Evolutionary conservation across 2,797 vertebrate species (phyloP).

Genomic region (Sphenopsis melanotis): DNA sequence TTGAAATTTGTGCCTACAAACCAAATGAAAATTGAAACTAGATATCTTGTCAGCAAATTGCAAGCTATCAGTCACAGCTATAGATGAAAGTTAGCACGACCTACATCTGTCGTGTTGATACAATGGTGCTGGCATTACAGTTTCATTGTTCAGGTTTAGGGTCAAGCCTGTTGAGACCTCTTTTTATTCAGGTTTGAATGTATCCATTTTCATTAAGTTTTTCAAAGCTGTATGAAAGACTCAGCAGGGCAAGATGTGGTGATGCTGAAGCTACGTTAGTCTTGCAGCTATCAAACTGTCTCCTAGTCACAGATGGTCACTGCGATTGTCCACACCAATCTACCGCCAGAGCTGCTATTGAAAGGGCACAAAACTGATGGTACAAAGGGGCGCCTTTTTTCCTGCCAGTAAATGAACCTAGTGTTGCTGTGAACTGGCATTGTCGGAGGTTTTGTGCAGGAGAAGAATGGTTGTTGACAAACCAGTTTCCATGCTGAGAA

Average conservation of each 20-base stretch:
- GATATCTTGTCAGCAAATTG: not conserved
- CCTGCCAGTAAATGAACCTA: not conserved
- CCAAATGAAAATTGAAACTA: not conserved
- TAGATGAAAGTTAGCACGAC: slow-evolving; percentile 41
- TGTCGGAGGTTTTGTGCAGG: slow-evolving; percentile 3
- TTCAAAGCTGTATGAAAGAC: slow-evolving; percentile 58
- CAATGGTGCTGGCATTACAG: slow-evolving; percentile 2
- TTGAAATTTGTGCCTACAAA: not conserved
- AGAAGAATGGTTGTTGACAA: slow-evolving; percentile 38
- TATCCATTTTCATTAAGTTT: slow-evolving; percentile 66
- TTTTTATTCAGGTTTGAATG: slow-evolving; percentile 54
- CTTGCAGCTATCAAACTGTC: slow-evolving; percentile 11
- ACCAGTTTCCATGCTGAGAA: slow-evolving; percentile 43
- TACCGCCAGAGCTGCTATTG: slow-evolving; percentile 18
- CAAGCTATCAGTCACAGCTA: slow-evolving; percentile 19
- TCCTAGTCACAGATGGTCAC: slow-evolving; percentile 29
- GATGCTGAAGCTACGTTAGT: not conserved
- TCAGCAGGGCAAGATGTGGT: slow-evolving; percentile 16
- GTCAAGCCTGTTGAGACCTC: slow-evolving; percentile 57
- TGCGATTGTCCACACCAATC: slow-evolving; percentile 2
- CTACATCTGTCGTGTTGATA: slow-evolving; percentile 47
- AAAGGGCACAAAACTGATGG: slow-evolving; percentile 41
- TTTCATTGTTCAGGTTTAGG: slow-evolving; percentile 50
- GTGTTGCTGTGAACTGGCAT: slow-evolving; percentile 27
- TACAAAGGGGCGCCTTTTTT: slow-evolving; percentile 37